Percentiles rank a stretch among this genome's conserved stretches.
These are phyloP conservation scores for Pyrrhosoma nymphula DNA, from an alignment of 2,888 invertebrate genomes.

Conservation along the genomic window DNA sequence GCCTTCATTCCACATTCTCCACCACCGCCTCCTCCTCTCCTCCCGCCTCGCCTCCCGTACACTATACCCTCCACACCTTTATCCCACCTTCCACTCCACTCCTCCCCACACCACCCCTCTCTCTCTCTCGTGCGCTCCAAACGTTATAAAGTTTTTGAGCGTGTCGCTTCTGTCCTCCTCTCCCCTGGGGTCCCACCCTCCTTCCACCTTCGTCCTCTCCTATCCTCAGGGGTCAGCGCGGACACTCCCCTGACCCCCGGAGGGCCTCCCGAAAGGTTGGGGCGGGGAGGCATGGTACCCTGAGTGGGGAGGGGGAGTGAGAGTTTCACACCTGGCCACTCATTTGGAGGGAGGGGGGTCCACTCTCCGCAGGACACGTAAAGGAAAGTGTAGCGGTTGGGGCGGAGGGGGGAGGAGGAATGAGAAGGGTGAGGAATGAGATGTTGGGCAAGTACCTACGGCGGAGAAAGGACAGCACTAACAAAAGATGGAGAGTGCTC, in stretches of 20 bases:
- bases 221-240: slow-evolving; percentile 37
- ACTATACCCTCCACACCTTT: background rate
- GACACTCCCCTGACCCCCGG: slow-evolving; percentile 58
- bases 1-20: slow-evolving; percentile 3
- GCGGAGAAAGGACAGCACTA: background rate
- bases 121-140: background rate
- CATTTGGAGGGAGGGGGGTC: background rate
- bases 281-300: background rate
- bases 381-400: background rate
- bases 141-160: slow-evolving; percentile 21
- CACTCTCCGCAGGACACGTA: background rate
- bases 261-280: background rate
- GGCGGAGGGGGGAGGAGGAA: background rate
- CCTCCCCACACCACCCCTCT: background rate
- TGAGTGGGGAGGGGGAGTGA: background rate
- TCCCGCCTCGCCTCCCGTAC: background rate
- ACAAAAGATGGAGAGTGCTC: no score
- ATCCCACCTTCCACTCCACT: background rate
- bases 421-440: background rate
- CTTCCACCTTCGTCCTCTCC: background rate
- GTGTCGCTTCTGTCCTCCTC: background rate
- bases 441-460: background rate
- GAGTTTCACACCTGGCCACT: slow-evolving; percentile 60
- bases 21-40: no score
- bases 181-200: background rate